A percentile compares a stretch with the other conserved stretches of the same genome.
Conservation (phyloP, 2,797 vertebrate species). For the Molossus alvarezi region DNA sequence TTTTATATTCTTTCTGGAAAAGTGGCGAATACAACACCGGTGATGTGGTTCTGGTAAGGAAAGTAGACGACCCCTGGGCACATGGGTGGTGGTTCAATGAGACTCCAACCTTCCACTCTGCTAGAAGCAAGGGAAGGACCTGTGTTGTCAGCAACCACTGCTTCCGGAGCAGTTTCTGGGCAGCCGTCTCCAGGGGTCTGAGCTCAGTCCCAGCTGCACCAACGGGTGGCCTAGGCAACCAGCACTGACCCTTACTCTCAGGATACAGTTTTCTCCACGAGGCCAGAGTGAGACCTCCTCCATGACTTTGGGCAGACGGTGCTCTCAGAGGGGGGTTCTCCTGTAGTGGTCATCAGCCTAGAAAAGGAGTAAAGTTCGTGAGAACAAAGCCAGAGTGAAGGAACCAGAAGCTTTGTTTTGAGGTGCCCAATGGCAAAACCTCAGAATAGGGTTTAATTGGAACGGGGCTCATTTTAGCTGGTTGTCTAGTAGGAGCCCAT, state of each 20-base stretch:
- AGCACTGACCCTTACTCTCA: background rate
- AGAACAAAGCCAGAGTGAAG: background rate
- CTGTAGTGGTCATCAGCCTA: background rate
- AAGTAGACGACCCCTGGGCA: background rate
- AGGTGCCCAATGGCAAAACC: background rate
- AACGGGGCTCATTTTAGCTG: background rate
- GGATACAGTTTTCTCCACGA: background rate
- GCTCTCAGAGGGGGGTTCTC: background rate
- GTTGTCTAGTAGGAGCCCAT: background rate
- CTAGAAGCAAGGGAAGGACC: background rate
- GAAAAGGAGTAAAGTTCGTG: background rate
- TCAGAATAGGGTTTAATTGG: constrained; percentile 7
- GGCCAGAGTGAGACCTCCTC: background rate
- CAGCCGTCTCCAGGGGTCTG: background rate
- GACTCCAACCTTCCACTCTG: background rate
- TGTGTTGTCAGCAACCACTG: background rate
- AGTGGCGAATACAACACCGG: background rate
- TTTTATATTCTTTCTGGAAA: background rate
- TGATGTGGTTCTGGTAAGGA: background rate
- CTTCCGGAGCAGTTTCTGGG: background rate
- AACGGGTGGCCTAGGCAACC: background rate
- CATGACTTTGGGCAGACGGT: background rate
- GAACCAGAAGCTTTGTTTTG: background rate
- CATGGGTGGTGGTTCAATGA: background rate
- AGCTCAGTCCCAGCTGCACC: background rate